Percentiles rank a stretch among this genome's conserved stretches.
Evolutionary conservation across 2,888 invertebrate species (phyloP).

Genomic region (Gibbula magus): DNA sequence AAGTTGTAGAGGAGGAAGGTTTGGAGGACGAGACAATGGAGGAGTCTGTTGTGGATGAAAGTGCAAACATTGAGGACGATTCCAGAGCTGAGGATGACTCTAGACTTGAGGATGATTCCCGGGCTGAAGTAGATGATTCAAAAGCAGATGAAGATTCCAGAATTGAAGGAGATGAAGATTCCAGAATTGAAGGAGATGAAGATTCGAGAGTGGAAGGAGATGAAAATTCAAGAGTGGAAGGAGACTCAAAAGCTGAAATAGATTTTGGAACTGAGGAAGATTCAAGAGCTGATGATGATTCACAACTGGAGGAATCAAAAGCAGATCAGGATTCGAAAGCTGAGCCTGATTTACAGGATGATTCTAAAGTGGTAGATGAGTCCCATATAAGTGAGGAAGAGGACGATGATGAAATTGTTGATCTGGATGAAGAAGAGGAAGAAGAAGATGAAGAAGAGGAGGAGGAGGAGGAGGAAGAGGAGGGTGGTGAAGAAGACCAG

Average conservation of each 20-base stretch:
- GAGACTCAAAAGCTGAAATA: background rate
- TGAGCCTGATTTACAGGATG: background rate
- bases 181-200: background rate
- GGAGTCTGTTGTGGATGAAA: constrained; percentile 3
- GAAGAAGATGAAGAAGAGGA: background rate
- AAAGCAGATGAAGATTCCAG: too few relatives aligned
- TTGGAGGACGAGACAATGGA: constrained; percentile 12
- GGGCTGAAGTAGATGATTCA: too few relatives aligned
- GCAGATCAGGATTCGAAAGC: background rate
- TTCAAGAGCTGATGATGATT: background rate
- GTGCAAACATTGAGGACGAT: constrained; percentile 28
- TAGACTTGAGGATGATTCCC: too few relatives aligned
- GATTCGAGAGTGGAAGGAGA: constrained; percentile 25
- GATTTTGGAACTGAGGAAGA: background rate
- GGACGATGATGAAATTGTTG: constrained; percentile 25
- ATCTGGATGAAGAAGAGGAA: background rate
- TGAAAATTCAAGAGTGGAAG: background rate
- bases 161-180: too few relatives aligned
- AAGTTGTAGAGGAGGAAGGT: background rate
- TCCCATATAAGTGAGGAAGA: background rate
- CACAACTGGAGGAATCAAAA: too few relatives aligned
- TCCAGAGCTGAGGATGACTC: too few relatives aligned
- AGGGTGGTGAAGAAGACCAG: constrained; percentile 8
- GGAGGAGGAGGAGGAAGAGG: constrained; percentile 18
- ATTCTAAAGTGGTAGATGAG: background rate